A percentile compares a stretch with the other conserved stretches of the same genome.
phyloP scores from a whole-genome alignment of 92 coral and sea anemone genomes.

The Phenganax stokvisi region DNA sequence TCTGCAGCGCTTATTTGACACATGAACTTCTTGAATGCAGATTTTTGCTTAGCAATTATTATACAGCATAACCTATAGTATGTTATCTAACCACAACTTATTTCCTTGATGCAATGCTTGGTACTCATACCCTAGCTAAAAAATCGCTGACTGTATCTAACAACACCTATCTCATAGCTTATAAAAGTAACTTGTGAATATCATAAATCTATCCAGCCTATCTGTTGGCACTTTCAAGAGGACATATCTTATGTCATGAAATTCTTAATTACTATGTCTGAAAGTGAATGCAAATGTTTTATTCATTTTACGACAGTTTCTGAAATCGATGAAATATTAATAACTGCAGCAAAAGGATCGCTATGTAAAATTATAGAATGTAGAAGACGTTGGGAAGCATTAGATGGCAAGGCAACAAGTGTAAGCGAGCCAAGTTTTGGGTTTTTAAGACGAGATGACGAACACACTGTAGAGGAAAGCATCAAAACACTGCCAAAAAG shows the following conservation, averaged over 20 bases:
- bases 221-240: too few relatives aligned
- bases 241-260: neutral
- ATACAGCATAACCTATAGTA: too few relatives aligned
- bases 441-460: conserved; percentile 2
- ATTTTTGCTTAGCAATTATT: too few relatives aligned
- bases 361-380: conserved; percentile 28
- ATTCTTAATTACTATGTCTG: neutral
- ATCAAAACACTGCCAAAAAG: conserved; percentile 5
- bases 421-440: conserved; percentile 19
- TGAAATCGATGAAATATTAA: conserved; percentile 29
- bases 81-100: too few relatives aligned
- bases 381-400: conserved; percentile 22
- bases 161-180: too few relatives aligned
- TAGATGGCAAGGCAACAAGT: conserved; percentile 28
- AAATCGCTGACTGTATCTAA: too few relatives aligned
- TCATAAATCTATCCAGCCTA: too few relatives aligned
- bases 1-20: too few relatives aligned
- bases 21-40: too few relatives aligned
- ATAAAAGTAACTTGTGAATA: too few relatives aligned
- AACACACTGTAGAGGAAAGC: neutral
- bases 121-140: too few relatives aligned
- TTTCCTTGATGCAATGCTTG: too few relatives aligned
- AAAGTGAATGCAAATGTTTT: conserved; percentile 13
- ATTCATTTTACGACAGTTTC: conserved; percentile 27
- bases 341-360: conserved; percentile 25